Base-by-base conservation (phyloP, 2,797 vertebrate species). In the Mormyrops attenuatus region DNA sequence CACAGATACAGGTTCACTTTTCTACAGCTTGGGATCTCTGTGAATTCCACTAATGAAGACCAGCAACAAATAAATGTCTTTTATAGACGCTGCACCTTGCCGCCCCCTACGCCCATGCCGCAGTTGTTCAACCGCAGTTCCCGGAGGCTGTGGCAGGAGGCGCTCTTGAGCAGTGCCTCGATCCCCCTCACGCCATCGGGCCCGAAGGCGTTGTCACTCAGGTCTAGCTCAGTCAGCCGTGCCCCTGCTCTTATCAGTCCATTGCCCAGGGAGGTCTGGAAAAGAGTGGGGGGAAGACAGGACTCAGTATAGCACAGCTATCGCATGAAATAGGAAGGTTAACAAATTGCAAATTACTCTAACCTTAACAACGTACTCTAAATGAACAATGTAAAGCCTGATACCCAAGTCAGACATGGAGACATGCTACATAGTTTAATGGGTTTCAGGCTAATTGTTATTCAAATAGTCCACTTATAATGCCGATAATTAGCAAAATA, bases 201-300 rank as follows among this genome's bases (percentile, higher is more conserved):
- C 17, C 99, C 99, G 26, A 99, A 99, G 0, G 99, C 99, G 0
- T 99, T 99, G 95, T 99, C 98, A 34, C 99, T 99, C 89, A 99
- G 96, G 93, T 99, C 99, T 91, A 99, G 92, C 89, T 98, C 97
- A 3, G 96, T 96, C 89, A 99, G 95, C 88, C 95, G 96, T n/a
- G 98, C 97, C 38, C 97, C 97, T 0, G 98, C 98, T 30, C 94
- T 93, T 92, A 98, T 97, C 86, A 99, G 93, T 0, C 98, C 98
- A 1, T 97, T 96, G n/a, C 98, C 98, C 44, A 99, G 95, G 30
- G 97, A 97, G 26, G 93, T 97, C 98, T 99, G 91, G 8, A 91
- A 89, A 57, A 92, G 88, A 92, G 90, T 87, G 13, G 15, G 20
- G 60, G 84, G 2, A 90, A 38, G 85, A 55, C 6, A 30, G 11